These are phyloP conservation scores for Trididemnum miniatum DNA, from an alignment of 23 tunicate genomes.

Conservation along the genomic window DNA sequence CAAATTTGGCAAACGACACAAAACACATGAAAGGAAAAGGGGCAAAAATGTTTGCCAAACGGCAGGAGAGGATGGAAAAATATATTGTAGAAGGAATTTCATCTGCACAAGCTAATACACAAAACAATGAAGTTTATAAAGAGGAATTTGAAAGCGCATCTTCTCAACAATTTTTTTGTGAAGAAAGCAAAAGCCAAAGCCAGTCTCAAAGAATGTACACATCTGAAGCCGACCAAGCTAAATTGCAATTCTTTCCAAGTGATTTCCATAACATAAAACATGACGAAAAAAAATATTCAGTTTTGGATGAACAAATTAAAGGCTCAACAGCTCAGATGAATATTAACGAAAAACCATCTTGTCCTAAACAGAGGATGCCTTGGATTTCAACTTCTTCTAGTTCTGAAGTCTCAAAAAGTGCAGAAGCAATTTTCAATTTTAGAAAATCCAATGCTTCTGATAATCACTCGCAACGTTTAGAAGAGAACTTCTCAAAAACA, in stretches of 20 bases:
- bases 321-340: not conserved
- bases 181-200: not conserved
- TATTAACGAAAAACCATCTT: not conserved
- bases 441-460: too few species aligned
- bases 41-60: slow-evolving; percentile 77
- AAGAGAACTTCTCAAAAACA: too few species aligned
- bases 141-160: not conserved
- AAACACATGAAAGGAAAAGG: slow-evolving; percentile 82
- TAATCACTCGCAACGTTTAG: too few species aligned
- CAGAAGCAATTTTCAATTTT: too few species aligned
- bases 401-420: too few species aligned
- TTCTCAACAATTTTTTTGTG: not conserved
- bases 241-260: not conserved
- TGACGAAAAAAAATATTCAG: not conserved
- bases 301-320: not conserved
- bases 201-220: not conserved
- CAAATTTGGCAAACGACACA: slow-evolving; percentile 54
- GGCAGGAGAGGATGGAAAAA: slow-evolving; percentile 85
- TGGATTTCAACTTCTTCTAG: not conserved
- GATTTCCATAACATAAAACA: not conserved
- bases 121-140: not conserved
- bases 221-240: not conserved
- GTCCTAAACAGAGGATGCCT: not conserved
- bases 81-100: slow-evolving; percentile 48
- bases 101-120: not conserved